phyloP scores from a whole-genome alignment of 2,797 vertebrate species.

The Channallabes apus region DNA sequence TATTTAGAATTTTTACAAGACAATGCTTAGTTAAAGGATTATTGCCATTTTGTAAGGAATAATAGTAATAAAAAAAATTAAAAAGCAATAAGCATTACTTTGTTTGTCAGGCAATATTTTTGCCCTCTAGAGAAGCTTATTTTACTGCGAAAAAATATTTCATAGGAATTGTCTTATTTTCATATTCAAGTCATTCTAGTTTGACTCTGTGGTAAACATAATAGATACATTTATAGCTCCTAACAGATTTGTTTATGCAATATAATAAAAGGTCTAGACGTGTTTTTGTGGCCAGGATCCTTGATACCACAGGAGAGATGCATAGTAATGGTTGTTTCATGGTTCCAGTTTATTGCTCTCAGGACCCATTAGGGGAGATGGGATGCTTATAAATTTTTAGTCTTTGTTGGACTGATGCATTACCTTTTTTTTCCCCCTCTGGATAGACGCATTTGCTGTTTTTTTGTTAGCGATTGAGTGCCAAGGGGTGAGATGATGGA shows the following conservation, averaged over 20 bases:
- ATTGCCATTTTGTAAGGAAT: slow-evolving; percentile 29
- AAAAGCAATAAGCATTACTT: background rate
- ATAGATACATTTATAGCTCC: slow-evolving; percentile 4
- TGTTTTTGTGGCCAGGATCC: slow-evolving; percentile 17
- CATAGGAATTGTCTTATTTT: slow-evolving; percentile 6
- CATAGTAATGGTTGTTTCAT: slow-evolving; percentile 40
- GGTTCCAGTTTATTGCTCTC: slow-evolving; percentile 45
- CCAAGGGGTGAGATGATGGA: slow-evolving; percentile 40
- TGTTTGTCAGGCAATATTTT: background rate
- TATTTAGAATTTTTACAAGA: slow-evolving; percentile 42
- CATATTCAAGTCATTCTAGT: slow-evolving; percentile 6
- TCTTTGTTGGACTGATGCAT: slow-evolving; percentile 72
- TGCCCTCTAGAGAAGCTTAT: background rate
- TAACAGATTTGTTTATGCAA: slow-evolving; percentile 23
- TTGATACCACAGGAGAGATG: slow-evolving; percentile 35
- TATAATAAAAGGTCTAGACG: slow-evolving; percentile 20
- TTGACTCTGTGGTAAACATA: slow-evolving; percentile 14
- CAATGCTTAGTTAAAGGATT: too few species aligned
- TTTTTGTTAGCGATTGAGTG: slow-evolving; percentile 9
- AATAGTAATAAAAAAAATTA: slow-evolving; percentile 28
- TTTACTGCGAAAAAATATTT: background rate
- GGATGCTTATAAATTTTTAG: slow-evolving; percentile 70
- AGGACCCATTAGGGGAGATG: slow-evolving; percentile 69
- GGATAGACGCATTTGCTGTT: slow-evolving; percentile 59
- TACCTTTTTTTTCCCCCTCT: slow-evolving; percentile 65